Percentiles rank a stretch among this genome's conserved stretches.
Evolutionary conservation across 2,797 vertebrate genomes (phyloP).

Genomic region (Holocentrus rufus): DNA sequence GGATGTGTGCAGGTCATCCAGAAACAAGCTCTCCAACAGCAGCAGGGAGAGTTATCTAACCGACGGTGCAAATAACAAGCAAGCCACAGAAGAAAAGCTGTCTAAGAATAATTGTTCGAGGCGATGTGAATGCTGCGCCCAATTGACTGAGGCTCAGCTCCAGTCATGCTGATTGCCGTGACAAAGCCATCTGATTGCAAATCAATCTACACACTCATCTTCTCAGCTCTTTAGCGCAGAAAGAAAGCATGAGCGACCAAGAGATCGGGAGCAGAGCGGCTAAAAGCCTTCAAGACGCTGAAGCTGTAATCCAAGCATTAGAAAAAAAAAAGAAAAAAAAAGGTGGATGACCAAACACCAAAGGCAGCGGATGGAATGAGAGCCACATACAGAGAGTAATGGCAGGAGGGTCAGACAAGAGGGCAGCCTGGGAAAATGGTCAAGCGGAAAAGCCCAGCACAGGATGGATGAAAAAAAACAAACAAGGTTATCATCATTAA

Average conservation of each 20-base stretch:
- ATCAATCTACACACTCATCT: constrained; percentile 38
- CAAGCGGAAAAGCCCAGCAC: constrained; percentile 14
- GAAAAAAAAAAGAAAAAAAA: constrained; percentile 4
- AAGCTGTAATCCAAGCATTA: constrained; percentile 30
- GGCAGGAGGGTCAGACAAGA: neutral
- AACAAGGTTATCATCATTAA: constrained; percentile 6
- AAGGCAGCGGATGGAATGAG: constrained; percentile 35
- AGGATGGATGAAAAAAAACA: neutral
- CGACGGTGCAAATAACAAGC: constrained; percentile 1
- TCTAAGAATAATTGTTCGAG: neutral
- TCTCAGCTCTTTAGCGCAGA: constrained; percentile 17
- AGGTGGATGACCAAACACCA: constrained; percentile 20
- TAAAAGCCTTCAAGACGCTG: constrained; percentile 7
- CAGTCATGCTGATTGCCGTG: constrained; percentile 28
- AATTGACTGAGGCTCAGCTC: neutral
- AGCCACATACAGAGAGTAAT: constrained; percentile 42
- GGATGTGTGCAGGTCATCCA: neutral
- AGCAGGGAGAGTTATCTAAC: neutral
- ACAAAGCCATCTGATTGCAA: constrained; percentile 44
- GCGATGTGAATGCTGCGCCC: neutral
- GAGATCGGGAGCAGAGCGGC: constrained; percentile 12
- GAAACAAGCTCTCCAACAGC: constrained; percentile 3
- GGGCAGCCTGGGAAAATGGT: constrained; percentile 13
- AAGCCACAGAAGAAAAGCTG: constrained; percentile 18
- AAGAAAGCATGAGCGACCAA: constrained; percentile 5